Conservation (phyloP, 2,113 vertebrate species). For the Triplophysa dalaica region DNA sequence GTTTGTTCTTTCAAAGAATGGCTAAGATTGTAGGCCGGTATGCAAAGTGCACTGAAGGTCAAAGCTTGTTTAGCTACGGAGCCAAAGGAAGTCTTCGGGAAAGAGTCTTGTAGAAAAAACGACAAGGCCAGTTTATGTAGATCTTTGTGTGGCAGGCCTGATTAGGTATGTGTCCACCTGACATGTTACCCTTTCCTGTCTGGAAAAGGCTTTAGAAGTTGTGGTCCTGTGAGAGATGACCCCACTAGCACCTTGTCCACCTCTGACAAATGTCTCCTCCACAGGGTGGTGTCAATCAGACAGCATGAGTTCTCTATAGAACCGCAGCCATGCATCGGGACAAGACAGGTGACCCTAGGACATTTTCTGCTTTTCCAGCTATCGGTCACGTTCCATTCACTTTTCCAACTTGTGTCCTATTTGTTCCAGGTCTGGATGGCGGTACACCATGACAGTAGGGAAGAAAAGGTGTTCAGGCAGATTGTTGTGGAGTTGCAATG, state of each 20-base stretch:
- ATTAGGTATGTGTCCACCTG: constrained; percentile 49
- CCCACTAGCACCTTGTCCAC: constrained; percentile 52
- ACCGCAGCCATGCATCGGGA: constrained; percentile 46
- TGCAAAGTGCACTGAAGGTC: constrained; percentile 27
- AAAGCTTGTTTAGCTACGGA: constrained; percentile 3
- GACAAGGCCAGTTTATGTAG: constrained; percentile 7
- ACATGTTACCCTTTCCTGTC: constrained; percentile 43
- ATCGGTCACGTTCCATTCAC: constrained; percentile 30
- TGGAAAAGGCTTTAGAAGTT: constrained; percentile 41
- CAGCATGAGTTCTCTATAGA: constrained; percentile 48
- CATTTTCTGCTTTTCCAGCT: constrained; percentile 32
- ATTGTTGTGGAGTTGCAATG: constrained; percentile 42
- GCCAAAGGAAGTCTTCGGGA: background rate
- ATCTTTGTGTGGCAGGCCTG: constrained; percentile 27
- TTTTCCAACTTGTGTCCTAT: background rate
- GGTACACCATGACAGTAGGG: background rate
- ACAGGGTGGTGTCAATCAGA: constrained; percentile 55
- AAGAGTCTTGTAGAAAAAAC: background rate
- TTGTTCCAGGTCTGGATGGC: background rate
- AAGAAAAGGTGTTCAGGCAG: constrained; percentile 19
- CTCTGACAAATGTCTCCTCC: constrained; percentile 43
- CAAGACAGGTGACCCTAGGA: constrained; percentile 38
- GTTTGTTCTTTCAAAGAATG: constrained; percentile 24
- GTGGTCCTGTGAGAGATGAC: constrained; percentile 36
- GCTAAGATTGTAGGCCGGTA: constrained; percentile 20